Percentiles rank a stretch among this genome's conserved stretches.
Evolutionary conservation across 2,797 vertebrate species (phyloP).

Genomic region (Anniella stebbinsi): DNA sequence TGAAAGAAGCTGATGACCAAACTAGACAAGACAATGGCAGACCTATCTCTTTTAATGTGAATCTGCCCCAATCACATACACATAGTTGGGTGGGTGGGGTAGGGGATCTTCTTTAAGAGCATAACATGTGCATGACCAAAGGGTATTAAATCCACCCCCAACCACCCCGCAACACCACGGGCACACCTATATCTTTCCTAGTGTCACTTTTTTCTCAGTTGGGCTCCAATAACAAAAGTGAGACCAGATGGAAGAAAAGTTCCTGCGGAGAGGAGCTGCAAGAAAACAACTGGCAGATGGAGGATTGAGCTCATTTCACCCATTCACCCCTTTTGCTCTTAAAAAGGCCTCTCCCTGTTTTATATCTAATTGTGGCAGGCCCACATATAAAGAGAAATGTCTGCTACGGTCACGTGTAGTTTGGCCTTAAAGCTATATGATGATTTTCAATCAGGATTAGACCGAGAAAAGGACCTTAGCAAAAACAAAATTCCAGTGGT

Average conservation of each 20-base stretch:
- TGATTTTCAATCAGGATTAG: not conserved
- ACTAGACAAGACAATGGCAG: not conserved
- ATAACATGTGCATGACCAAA: not conserved
- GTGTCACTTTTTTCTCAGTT: not conserved
- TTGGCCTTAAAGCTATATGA: not conserved
- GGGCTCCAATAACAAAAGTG: not conserved
- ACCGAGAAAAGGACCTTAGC: not conserved
- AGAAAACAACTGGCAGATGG: not conserved
- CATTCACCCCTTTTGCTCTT: not conserved
- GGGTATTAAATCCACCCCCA: too few relatives aligned
- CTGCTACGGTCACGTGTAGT: not conserved
- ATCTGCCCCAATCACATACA: not conserved
- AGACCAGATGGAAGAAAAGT: not conserved
- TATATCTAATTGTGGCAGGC: not conserved
- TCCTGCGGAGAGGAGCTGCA: too few relatives aligned
- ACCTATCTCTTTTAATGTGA: not conserved
- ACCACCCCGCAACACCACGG: not conserved
- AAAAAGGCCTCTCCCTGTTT: not conserved
- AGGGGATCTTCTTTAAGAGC: not conserved
- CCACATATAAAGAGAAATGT: not conserved
- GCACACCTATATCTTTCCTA: not conserved
- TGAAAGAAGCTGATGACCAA: not conserved
- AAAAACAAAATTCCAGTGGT: slow-evolving; percentile 13
- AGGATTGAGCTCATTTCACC: not conserved
- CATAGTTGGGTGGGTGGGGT: not conserved